phyloP scores from a whole-genome alignment of 1,140 invertebrate genomes.

The Calephelis nemesis region DNA sequence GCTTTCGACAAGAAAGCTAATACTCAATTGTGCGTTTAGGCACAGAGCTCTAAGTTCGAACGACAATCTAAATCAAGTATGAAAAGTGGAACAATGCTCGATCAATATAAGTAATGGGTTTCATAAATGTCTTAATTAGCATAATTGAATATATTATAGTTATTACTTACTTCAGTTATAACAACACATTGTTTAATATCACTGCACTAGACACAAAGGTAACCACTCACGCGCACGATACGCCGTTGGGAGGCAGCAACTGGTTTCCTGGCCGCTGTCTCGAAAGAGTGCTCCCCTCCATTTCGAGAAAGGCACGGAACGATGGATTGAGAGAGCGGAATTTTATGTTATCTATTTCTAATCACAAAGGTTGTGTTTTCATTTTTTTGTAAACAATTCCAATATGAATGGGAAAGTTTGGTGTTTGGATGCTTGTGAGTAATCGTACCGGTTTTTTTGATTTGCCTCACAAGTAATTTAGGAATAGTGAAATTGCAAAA shows the following conservation, averaged over 20 bases:
- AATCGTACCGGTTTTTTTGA: too few relatives aligned
- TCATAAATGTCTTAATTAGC: neutral
- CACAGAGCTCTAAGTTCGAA: neutral
- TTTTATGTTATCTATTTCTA: neutral
- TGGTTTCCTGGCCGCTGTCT: constrained; percentile 24
- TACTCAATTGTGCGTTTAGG: too few relatives aligned
- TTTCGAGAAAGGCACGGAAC: constrained; percentile 20
- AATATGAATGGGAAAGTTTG: too few relatives aligned
- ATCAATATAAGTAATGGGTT: neutral
- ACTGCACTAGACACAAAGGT: constrained; percentile 26
- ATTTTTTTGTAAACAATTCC: too few relatives aligned
- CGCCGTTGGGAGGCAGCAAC: constrained; percentile 24
- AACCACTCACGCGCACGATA: constrained; percentile 34
- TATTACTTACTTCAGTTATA: constrained; percentile 33
- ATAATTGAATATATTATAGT: neutral
- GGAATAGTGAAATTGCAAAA: too few relatives aligned
- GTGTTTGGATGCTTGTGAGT: too few relatives aligned
- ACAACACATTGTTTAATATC: constrained; percentile 33
- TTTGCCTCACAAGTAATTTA: too few relatives aligned
- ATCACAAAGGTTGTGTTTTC: too few relatives aligned
- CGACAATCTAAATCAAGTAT: neutral
- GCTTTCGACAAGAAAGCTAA: too few relatives aligned
- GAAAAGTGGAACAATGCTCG: neutral
- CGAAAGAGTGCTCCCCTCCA: constrained; percentile 31
- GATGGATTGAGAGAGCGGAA: constrained; percentile 28